A percentile compares a stretch with the other conserved stretches of the same genome.
phyloP scores from a whole-genome alignment of 1,140 invertebrate genomes.

The Halictus rubicundus region DNA sequence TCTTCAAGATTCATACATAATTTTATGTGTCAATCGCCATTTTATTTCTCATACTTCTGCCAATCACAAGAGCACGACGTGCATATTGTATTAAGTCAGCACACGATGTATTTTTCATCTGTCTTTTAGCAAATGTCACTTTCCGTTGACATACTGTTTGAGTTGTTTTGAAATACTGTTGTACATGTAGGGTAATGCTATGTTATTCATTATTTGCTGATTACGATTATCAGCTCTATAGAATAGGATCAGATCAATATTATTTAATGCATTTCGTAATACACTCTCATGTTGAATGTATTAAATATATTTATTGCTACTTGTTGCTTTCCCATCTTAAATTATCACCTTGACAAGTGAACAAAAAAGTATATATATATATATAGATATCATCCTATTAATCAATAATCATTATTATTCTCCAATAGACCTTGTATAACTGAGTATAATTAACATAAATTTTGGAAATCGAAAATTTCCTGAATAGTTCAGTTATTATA shows the following conservation, averaged over 20 bases:
- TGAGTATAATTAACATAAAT: not conserved
- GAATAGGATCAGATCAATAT: slow-evolving; percentile 22
- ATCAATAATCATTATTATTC: not conserved
- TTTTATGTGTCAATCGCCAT: slow-evolving; percentile 38
- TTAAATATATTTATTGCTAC: slow-evolving; percentile 9
- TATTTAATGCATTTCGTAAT: slow-evolving; percentile 5
- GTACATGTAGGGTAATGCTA: slow-evolving; percentile 27
- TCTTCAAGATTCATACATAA: slow-evolving; percentile 39
- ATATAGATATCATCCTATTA: not conserved
- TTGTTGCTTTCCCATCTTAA: slow-evolving; percentile 19
- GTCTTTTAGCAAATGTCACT: slow-evolving; percentile 54
- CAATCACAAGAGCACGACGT: slow-evolving; percentile 50
- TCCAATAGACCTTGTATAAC: not conserved
- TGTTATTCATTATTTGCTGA: slow-evolving; percentile 26
- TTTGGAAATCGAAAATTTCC: not conserved
- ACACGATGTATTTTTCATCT: slow-evolving; percentile 48
- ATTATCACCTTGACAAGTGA: not conserved
- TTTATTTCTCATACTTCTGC: slow-evolving; percentile 51
- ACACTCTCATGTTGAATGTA: slow-evolving; percentile 16
- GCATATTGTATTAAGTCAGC: slow-evolving; percentile 50
- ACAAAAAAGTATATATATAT: not conserved
- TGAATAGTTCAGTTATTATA: not conserved
- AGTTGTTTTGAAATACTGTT: slow-evolving; percentile 23
- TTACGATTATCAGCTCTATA: slow-evolving; percentile 20
- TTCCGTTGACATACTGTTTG: slow-evolving; percentile 48